Percentiles rank a stretch among this genome's conserved stretches.
Conservation (phyloP, 2,113 vertebrate genomes). For the Terrapene triunguis region DNA sequence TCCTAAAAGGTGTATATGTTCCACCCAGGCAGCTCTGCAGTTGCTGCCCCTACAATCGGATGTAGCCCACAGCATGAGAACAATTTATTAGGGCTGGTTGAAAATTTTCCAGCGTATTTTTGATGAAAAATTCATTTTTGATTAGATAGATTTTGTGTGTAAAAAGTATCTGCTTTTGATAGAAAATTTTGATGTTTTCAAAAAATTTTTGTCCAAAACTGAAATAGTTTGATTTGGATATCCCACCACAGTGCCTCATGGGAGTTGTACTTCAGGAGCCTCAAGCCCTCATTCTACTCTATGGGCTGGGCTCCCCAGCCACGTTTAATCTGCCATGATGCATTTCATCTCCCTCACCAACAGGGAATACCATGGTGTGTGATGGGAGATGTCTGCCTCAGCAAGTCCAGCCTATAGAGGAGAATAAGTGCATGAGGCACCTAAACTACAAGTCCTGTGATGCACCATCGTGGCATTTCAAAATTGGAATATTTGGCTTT, state of each 20-base stretch:
- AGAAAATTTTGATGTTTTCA: not conserved
- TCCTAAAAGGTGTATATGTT: not conserved
- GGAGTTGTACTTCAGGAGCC: not conserved
- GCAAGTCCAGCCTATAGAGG: not conserved
- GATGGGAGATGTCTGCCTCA: not conserved
- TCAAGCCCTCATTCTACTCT: not conserved
- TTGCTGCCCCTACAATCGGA: not conserved
- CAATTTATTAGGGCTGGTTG: not conserved
- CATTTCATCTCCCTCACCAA: not conserved
- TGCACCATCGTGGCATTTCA: not conserved
- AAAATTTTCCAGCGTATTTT: not conserved
- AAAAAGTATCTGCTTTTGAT: not conserved
- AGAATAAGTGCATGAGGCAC: rapidly evolving
- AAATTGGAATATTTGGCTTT: not conserved
- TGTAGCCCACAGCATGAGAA: not conserved
- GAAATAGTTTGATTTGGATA: not conserved
- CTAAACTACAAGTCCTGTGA: not conserved
- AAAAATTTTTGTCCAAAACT: not conserved
- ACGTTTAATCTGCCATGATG: not conserved
- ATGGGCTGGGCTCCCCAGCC: not conserved
- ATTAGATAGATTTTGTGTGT: not conserved
- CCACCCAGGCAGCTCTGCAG: not conserved
- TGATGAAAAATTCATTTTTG: not conserved
- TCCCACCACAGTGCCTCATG: not conserved
- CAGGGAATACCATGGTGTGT: not conserved